phyloP scores from a whole-genome alignment of 2,797 vertebrate species.

The Natrix natrix region DNA sequence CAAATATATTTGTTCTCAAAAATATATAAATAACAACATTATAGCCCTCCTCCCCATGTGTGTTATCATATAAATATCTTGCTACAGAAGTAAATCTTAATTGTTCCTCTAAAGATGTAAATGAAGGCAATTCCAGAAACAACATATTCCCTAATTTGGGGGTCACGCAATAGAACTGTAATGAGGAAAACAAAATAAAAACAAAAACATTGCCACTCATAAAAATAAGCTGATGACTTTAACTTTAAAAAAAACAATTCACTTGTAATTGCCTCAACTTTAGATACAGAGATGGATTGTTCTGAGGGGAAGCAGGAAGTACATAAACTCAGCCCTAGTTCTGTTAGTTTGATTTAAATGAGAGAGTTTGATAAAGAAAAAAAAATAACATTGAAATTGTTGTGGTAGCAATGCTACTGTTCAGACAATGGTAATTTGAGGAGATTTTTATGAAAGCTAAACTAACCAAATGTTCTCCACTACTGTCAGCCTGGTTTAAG shows the following conservation, averaged over 20 bases:
- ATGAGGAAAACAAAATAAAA: not conserved
- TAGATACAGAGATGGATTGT: not conserved
- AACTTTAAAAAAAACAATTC: not conserved
- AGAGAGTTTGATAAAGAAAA: not conserved
- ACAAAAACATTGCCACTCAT: not conserved
- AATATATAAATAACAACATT: not conserved
- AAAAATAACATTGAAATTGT: not conserved
- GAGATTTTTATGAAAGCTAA: not conserved
- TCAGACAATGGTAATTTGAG: not conserved
- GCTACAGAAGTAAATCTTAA: not conserved
- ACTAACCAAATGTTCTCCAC: not conserved
- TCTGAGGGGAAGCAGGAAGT: not conserved
- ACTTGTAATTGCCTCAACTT: not conserved
- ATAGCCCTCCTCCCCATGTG: rapidly evolving
- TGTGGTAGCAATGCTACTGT: not conserved
- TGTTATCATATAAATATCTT: not conserved
- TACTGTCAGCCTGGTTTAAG: not conserved
- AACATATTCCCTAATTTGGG: not conserved
- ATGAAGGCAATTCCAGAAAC: not conserved
- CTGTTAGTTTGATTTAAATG: not conserved
- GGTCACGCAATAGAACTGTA: not conserved
- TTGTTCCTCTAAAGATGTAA: not conserved
- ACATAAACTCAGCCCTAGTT: not conserved
- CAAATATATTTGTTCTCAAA: not conserved
- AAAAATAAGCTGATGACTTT: not conserved